Conservation (phyloP, 2,888 invertebrate species). For the Margaritifera margaritifera region DNA sequence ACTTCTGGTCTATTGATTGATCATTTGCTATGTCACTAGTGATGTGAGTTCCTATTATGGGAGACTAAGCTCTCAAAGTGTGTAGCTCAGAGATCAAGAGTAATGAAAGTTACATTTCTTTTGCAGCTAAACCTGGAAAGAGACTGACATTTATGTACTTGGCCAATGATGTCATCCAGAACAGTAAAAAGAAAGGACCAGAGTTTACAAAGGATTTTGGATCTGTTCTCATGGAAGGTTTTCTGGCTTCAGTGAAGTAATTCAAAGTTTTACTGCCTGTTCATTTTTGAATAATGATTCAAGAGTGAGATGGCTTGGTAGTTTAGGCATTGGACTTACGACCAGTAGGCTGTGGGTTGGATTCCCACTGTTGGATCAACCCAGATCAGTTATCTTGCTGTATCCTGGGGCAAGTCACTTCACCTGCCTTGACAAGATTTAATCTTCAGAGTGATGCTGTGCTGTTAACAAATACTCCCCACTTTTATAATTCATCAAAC, state of each 20-base stretch:
- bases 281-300: no score
- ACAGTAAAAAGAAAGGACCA: constrained; percentile 97
- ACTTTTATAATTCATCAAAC: no score
- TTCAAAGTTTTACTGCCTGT: constrained; percentile 7
- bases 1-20: no score
- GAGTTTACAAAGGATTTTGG: constrained; percentile 90
- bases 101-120: background rate
- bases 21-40: no score
- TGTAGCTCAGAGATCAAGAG: background rate
- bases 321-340: background rate
- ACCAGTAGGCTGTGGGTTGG: background rate
- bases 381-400: no score
- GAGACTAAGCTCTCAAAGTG: no score
- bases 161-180: constrained; percentile 99
- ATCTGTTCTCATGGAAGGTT: constrained; percentile 85
- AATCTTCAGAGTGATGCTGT: no score
- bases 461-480: no score
- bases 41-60: no score
- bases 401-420: no score
- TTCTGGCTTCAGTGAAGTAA: constrained; percentile 84
- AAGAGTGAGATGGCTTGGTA: background rate
- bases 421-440: no score
- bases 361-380: no score
- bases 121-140: constrained; percentile 85
- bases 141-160: constrained; percentile 97